Percentiles rank a stretch among this genome's conserved stretches.
Conservation (phyloP, 2,888 invertebrate species). For the Lasioglossum calceatum region DNA sequence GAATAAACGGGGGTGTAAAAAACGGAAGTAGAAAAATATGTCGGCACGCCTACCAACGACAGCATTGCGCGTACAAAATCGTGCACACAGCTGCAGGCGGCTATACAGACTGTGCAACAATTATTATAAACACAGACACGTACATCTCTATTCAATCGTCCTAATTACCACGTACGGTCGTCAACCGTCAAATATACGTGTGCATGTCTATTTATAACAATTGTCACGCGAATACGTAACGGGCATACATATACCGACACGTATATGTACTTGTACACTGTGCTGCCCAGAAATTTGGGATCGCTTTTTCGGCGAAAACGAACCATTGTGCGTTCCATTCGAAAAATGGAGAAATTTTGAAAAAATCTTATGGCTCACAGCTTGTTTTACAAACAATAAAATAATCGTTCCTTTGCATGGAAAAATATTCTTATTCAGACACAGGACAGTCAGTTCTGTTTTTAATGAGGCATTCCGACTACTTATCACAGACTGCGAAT, state of each 20-base stretch:
- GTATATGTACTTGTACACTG: conserved; percentile 9
- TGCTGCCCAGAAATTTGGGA: conserved; percentile 2
- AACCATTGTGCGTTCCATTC: background rate
- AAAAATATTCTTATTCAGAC: background rate
- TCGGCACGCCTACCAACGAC: conserved; percentile 72
- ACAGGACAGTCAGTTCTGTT: background rate
- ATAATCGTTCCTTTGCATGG: background rate
- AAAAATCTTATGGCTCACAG: background rate
- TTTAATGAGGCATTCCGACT: background rate
- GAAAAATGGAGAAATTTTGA: background rate
- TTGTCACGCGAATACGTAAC: conserved; percentile 15
- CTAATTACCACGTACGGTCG: conserved; percentile 9
- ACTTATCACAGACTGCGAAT: background rate
- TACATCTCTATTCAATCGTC: conserved; percentile 32
- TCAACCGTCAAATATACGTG: conserved; percentile 11
- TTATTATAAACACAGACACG: conserved; percentile 42
- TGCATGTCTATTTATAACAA: conserved; percentile 29
- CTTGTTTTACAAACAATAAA: background rate
- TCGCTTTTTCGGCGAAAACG: background rate
- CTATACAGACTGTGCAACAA: conserved; percentile 63
- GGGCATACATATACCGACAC: conserved; percentile 16
- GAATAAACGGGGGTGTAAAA: background rate
- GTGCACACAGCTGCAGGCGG: conserved; percentile 82
- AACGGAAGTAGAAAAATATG: conserved; percentile 33
- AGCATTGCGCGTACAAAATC: conserved; percentile 79